Evolutionary conservation across 2,797 vertebrate species (phyloP), one percentile per base, ranked within the genome.

Genomic region (Gouania willdenowi): DNA sequence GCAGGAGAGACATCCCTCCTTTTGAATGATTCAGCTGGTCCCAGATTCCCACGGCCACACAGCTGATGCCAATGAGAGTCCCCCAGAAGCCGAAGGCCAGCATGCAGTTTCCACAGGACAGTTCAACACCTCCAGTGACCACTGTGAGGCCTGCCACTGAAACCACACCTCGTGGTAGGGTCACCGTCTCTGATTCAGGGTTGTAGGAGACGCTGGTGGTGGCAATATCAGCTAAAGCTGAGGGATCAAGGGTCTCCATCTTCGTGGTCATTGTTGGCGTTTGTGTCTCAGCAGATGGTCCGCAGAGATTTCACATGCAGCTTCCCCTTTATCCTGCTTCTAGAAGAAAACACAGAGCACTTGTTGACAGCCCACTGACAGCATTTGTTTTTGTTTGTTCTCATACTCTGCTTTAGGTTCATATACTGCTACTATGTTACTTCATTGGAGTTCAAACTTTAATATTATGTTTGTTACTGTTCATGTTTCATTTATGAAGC

Each of bases 1-100:
- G 77, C 13, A 90, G 56, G 42, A 51, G 61, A 12, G 87, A 88
- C 10, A 13, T 69, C 8, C 31, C 41, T 1, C n/a, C 38, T 16
- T 3, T 36, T 0, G 10, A 2, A 5, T 46, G 15, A 14, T 19
- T 34, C 6, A 64, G 19, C 11, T 74, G 76, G 60, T 87, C 77
- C 84, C 86, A 88, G 13, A 89, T 25, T 2, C 87, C 89, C 42
- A 91, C 74, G 1, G 70, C 66, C 2, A 88, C 44, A 4, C 85
- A 77, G 17, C 88, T 90, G 30, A 90, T 10, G 19, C 86, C 79
- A 3, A 86, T 71, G 8, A 90, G 41, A 17, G 76, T 83, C n/a
- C 84, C 84, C 84, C 87, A 90, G 42, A 88, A 68, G 1, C 77
- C 82, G 23, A 91, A 88, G 3, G 84, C 86, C 74, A 89, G 31